phyloP scores from a whole-genome alignment of 2,797 vertebrate genomes.

The Danio jaintianensis region DNA sequence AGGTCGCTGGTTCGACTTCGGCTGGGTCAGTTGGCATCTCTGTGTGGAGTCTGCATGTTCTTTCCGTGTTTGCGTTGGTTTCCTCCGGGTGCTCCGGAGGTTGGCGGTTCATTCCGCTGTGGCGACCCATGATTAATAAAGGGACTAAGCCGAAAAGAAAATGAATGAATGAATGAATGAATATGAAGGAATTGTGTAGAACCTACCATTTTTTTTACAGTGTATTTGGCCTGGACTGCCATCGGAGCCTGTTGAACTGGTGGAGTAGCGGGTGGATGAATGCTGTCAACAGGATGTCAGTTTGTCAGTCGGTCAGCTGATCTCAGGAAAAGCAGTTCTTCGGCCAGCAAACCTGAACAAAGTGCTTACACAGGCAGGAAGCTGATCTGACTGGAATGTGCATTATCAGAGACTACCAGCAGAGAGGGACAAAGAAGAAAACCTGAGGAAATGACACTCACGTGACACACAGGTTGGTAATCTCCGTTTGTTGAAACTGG shows the following conservation, averaged over 20 bases:
- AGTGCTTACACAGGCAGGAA: conserved; percentile 53
- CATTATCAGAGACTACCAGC: conserved; percentile 46
- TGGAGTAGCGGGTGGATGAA: conserved; percentile 1
- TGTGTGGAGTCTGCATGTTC: too few relatives aligned
- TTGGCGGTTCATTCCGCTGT: too few relatives aligned
- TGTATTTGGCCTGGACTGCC: neutral
- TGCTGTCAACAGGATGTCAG: conserved; percentile 50
- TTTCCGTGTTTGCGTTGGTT: too few relatives aligned
- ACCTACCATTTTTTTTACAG: too few relatives aligned
- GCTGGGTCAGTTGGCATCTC: too few relatives aligned
- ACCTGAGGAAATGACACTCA: conserved; percentile 3
- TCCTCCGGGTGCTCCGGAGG: too few relatives aligned
- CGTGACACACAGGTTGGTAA: conserved; percentile 13
- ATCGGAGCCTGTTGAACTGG: neutral
- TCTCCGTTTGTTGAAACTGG: neutral
- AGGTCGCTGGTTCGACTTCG: too few relatives aligned
- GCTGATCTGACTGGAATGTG: conserved; percentile 25
- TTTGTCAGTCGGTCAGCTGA: conserved; percentile 41
- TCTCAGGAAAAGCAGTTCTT: conserved; percentile 53
- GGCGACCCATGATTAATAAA: too few relatives aligned
- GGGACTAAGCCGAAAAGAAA: too few relatives aligned
- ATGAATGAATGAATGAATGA: too few relatives aligned
- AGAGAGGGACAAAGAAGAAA: conserved; percentile 17
- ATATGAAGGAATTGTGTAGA: too few relatives aligned
- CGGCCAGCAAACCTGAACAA: conserved; percentile 37